These are phyloP conservation scores for Fregata magnificens DNA, from an alignment of 2,113 vertebrate genomes.

Conservation along the genomic window DNA sequence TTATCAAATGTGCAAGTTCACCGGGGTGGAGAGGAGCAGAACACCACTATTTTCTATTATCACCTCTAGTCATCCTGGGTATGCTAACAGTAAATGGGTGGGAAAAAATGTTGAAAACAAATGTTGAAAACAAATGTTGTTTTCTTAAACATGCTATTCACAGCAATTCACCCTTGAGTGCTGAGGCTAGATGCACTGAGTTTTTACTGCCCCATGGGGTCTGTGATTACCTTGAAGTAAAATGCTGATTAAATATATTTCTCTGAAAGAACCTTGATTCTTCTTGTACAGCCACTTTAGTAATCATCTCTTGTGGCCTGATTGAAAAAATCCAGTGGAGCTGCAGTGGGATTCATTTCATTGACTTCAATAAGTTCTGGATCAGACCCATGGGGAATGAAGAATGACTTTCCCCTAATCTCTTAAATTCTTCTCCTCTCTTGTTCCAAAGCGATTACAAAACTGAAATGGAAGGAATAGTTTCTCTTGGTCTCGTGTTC, in stretches of 20 bases:
- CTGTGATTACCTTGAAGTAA: background rate
- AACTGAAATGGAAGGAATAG: constrained; percentile 34
- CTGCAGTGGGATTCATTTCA: background rate
- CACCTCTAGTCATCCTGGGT: background rate
- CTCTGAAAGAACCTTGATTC: background rate
- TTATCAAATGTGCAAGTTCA: background rate
- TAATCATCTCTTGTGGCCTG: background rate
- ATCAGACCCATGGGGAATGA: constrained; percentile 15
- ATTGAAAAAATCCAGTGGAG: background rate
- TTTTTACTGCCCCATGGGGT: background rate
- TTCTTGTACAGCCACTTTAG: background rate
- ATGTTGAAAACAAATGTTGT: background rate
- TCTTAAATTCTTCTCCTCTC: constrained; percentile 17
- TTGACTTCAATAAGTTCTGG: constrained; percentile 25
- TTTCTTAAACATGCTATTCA: background rate
- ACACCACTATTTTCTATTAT: background rate
- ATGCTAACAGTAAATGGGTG: background rate
- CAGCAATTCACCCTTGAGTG: background rate
- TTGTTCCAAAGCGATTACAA: constrained; percentile 2
- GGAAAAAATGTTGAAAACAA: background rate
- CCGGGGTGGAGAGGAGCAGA: background rate
- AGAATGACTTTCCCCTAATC: constrained; percentile 36
- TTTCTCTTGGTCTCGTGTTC: constrained; percentile 36
- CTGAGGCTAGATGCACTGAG: background rate
- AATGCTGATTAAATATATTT: background rate